Conservation (phyloP, 2,888 invertebrate species). For the Hipparchia semele region DNA sequence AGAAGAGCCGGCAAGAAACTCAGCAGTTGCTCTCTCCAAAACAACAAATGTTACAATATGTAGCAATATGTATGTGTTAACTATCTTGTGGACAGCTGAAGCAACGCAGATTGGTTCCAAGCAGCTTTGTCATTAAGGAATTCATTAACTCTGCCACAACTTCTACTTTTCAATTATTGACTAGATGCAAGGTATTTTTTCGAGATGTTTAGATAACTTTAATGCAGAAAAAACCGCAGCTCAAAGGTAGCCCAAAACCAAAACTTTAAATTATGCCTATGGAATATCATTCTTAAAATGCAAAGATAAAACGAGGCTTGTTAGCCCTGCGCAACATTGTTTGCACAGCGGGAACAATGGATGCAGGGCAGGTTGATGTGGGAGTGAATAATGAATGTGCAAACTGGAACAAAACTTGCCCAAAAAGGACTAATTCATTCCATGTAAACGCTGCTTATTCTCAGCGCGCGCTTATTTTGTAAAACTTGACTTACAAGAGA, state of each 20-base stretch:
- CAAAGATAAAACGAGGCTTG: background rate
- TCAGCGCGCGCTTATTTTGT: background rate
- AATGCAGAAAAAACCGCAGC: too few relatives aligned
- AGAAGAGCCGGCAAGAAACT: too few relatives aligned
- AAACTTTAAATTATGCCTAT: background rate
- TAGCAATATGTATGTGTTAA: too few relatives aligned
- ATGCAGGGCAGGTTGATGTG: background rate
- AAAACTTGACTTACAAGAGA: background rate
- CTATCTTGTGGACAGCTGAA: too few relatives aligned
- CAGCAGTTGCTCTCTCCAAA: too few relatives aligned
- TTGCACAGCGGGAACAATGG: slow-evolving; percentile 14
- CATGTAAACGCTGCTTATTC: slow-evolving; percentile 11
- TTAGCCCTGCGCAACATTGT: slow-evolving; percentile 1
- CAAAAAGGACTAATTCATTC: slow-evolving; percentile 17
- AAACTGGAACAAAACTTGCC: slow-evolving; percentile 5
- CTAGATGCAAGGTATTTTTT: too few relatives aligned
- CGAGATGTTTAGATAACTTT: too few relatives aligned
- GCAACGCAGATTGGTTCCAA: too few relatives aligned
- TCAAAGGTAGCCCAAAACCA: background rate
- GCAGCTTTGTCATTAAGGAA: too few relatives aligned
- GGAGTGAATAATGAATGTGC: slow-evolving; percentile 10
- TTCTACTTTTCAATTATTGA: too few relatives aligned
- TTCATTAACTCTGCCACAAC: too few relatives aligned
- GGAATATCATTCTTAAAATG: background rate
- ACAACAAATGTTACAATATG: background rate